Base-by-base conservation (phyloP, 2,797 vertebrate genomes). In the Ceryle rudis region DNA sequence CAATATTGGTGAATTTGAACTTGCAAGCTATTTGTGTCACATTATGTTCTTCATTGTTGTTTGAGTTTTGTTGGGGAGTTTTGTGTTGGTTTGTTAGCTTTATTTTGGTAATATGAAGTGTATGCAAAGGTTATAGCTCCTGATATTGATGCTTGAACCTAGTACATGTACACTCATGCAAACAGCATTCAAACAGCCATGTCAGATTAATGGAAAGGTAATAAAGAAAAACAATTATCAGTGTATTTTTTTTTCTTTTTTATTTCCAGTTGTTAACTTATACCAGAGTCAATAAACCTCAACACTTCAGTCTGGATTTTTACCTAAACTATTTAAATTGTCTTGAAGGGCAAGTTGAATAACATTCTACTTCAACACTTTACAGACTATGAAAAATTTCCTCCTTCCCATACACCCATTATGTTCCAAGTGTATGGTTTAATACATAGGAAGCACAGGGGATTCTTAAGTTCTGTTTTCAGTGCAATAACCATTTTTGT, bases 1-100 rank as follows among this genome's bases (percentile, higher is more conserved):
- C 20, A 92, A 3, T 95, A 42, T 90, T 90, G 92, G 54, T 90
- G 79, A 81, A 90, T 93, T 90, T 94, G 46, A 87, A 33, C 11
- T 83, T 78, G 23, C 9, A 57, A 94, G 23, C 2, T 46, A 22
- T 71, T 85, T 85, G 8, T 81, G 9, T 33, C 61, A 4, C 14
- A 75, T 84, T 42, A 11, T 26, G 7, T 67, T 54, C 14, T 72
- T 75, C 55, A 13, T 14, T 58, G 29, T 26, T 37, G 9, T 37
- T 71, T 37, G 8, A 4, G 9, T 44, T n/a, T 81, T 81, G 10
- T 9, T 51, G 2, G 2, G 2, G 3, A 3, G 0, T 9, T 22
- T 44, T 57, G 39, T 37, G 20, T n/a, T n/a, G 13, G 3, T 39
- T 58, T 42, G 28, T 54, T 71, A 12, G 25, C 5, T 9, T 51